Conservation (phyloP, 2,888 invertebrate genomes). For the Phytoseiulus persimilis region DNA sequence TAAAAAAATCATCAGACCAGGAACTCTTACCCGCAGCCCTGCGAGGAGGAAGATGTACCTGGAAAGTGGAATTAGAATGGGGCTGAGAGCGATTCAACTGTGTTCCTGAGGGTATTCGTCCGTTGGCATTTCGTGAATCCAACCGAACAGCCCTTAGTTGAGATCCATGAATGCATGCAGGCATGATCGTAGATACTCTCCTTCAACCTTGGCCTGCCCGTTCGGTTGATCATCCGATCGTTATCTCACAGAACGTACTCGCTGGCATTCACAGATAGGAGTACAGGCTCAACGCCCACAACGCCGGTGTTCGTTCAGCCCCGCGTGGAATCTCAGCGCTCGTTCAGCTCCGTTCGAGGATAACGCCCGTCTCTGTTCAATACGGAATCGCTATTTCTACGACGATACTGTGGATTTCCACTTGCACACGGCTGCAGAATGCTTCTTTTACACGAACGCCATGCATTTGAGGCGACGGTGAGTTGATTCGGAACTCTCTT, state of each 20-base stretch:
- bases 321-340: not conserved
- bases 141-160: no score
- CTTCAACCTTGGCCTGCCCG: not conserved
- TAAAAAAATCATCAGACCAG: no score
- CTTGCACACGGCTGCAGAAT: slow-evolving; percentile 36
- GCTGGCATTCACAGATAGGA: not conserved
- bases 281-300: not conserved
- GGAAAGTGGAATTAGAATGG: no score
- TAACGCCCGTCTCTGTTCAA: not conserved
- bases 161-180: no score
- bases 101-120: no score
- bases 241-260: not conserved
- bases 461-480: not conserved
- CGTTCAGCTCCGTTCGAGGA: not conserved
- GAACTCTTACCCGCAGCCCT: no score
- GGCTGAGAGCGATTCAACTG: no score
- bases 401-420: slow-evolving; percentile 18
- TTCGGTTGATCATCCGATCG: not conserved
- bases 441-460: not conserved
- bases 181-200: no score
- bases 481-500: not conserved
- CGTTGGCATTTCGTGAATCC: no score
- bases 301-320: not conserved
- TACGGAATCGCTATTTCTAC: slow-evolving; percentile 18
- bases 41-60: no score